Base-by-base conservation (phyloP, 2,888 invertebrate species). In the Andrena hattorfiana region DNA sequence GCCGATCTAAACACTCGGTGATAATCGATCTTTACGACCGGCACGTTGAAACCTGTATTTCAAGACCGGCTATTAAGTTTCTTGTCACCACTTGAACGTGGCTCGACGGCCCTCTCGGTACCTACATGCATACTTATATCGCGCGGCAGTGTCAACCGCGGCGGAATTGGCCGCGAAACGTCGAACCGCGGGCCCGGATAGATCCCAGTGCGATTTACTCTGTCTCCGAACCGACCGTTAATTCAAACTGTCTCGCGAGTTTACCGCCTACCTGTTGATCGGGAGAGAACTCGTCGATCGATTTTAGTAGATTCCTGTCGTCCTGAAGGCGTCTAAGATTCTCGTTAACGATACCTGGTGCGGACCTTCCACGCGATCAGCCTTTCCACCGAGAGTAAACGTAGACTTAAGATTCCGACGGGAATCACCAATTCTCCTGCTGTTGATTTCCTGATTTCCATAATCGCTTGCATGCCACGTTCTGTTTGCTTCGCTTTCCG, bases 1-100 rank as follows among this genome's bases (percentile, higher is more conserved):
- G 81, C 64, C 87, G 85, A 85, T 88, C 83, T 77, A 87, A 88
- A 86, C 86, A 83, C 84, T 74, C 77, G 74, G 72, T 76, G 89
- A 89, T 89, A 89, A 89, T 89, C 88, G 89, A 89, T 89, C 88
- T 89, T 89, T 89, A 85, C 86, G 87, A 89, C 69, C 87, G 76
- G 70, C 85, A 85, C 84, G 83, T 85, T 75, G 74, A 85, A 89
- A 89, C 88, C 88, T 87, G 88, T 89, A 89, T 89, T 89, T 89
- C 88, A 84, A 89, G 88, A 87, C 85, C 81, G 82, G 87, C 89
- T 89, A 89, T 89, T 89, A 87, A 89, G 76, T 89, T 86, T 85
- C 88, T 89, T 89, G 89, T 88, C 89, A 88, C 88, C 88, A 75
- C 73, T 77, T 54, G 77, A 81, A 83, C 49, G 79, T 30, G 68